These are phyloP conservation scores for Cariama cristata DNA, from an alignment of 2,113 vertebrate genomes.

Conservation along the genomic window DNA sequence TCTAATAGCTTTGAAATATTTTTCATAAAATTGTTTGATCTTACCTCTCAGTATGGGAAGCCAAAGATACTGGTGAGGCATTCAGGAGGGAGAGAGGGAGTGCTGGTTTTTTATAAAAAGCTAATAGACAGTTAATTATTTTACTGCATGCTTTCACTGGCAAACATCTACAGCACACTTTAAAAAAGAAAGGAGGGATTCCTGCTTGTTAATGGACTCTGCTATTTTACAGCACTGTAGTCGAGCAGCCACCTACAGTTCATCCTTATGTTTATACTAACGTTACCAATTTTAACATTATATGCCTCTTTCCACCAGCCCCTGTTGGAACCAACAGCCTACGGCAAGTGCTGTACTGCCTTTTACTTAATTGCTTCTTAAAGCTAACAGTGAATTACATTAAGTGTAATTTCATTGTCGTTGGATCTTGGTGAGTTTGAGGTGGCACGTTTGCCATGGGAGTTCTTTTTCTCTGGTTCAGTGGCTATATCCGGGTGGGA, in stretches of 20 bases:
- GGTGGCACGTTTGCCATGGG: slow-evolving; percentile 79
- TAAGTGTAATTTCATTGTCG: slow-evolving; percentile 88
- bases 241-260: slow-evolving; percentile 71
- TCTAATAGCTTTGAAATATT: background rate
- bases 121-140: background rate
- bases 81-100: background rate
- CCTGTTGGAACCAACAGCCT: slow-evolving; percentile 78
- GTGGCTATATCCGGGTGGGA: slow-evolving; percentile 84
- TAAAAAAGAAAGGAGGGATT: background rate
- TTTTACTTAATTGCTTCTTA: slow-evolving; percentile 83
- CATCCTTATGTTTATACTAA: slow-evolving; percentile 74
- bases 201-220: slow-evolving; percentile 36
- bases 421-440: slow-evolving; percentile 82
- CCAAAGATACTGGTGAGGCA: background rate
- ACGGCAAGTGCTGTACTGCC: slow-evolving; percentile 73
- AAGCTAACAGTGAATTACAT: slow-evolving; percentile 87
- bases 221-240: slow-evolving; percentile 80
- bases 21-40: background rate
- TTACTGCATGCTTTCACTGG: background rate
- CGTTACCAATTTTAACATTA: slow-evolving; percentile 67
- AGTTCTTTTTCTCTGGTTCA: slow-evolving; percentile 81
- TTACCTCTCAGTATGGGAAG: background rate
- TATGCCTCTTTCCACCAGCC: slow-evolving; percentile 73
- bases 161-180: background rate
- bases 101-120: background rate